phyloP scores from a whole-genome alignment of 1,140 invertebrate genomes.

The Drosophila erecta region DNA sequence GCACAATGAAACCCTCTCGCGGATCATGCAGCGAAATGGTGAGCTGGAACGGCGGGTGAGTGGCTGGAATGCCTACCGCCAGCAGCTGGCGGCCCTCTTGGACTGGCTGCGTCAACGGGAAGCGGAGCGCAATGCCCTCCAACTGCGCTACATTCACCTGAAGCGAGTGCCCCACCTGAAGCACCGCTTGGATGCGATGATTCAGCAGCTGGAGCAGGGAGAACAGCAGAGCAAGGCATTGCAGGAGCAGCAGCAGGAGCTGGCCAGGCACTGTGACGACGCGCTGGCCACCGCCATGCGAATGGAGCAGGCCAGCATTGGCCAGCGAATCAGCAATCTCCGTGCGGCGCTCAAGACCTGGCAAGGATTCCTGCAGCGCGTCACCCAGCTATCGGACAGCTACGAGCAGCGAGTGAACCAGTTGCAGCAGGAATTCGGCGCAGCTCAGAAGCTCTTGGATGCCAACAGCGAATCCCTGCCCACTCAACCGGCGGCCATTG shows the following conservation, averaged over 20 bases:
- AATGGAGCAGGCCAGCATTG: conserved; percentile 91
- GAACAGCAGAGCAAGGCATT: conserved; percentile 88
- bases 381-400: conserved; percentile 87
- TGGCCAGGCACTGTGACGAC: conserved; percentile 91
- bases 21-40: conserved; percentile 92
- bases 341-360: conserved; percentile 93
- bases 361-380: conserved; percentile 89
- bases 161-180: conserved; percentile 90
- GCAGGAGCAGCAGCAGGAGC: conserved; percentile 87
- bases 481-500: conserved; percentile 84
- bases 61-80: conserved; percentile 93
- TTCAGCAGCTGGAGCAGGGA: conserved; percentile 89
- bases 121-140: conserved; percentile 90
- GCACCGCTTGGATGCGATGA: conserved; percentile 88
- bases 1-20: conserved; percentile 93
- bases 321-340: conserved; percentile 90
- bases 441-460: conserved; percentile 87
- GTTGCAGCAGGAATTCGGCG: conserved; percentile 87
- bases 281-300: conserved; percentile 90
- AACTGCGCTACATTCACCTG: conserved; percentile 92
- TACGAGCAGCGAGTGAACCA: conserved; percentile 87
- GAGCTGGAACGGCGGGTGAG: conserved; percentile 90
- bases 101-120: conserved; percentile 93
- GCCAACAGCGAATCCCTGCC: conserved; percentile 82
- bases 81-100: conserved; percentile 89